Percentiles rank a stretch among this genome's conserved stretches.
Evolutionary conservation across 1,140 invertebrate species (phyloP).

Genomic region (Reticulitermes speratus): DNA sequence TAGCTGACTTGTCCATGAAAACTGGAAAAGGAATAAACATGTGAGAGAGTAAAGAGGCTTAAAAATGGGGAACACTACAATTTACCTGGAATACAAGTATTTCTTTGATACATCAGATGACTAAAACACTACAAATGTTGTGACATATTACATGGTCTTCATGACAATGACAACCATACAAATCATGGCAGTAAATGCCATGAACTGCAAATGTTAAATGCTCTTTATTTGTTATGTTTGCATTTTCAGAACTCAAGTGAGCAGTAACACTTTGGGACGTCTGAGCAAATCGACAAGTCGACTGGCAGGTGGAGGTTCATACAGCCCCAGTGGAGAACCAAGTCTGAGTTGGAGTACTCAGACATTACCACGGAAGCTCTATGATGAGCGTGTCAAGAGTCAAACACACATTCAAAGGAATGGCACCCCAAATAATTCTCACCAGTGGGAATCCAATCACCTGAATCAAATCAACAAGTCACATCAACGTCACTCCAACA

Average conservation of each 20-base stretch:
- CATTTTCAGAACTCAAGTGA: slow-evolving; percentile 20
- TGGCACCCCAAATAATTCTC: slow-evolving; percentile 50
- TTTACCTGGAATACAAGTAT: no score
- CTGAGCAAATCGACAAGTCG: slow-evolving; percentile 76
- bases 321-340: slow-evolving; percentile 54
- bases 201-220: no score
- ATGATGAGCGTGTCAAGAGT: slow-evolving; percentile 34
- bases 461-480: background rate
- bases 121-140: no score
- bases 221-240: background rate
- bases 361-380: slow-evolving; percentile 71
- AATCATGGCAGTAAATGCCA: no score
- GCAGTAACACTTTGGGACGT: slow-evolving; percentile 65
- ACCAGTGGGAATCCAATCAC: background rate
- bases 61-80: no score
- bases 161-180: no score
- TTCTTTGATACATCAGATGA: no score
- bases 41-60: no score
- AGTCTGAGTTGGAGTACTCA: slow-evolving; percentile 67
- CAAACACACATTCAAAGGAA: slow-evolving; percentile 39
- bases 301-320: slow-evolving; percentile 55
- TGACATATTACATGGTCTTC: no score
- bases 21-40: no score
- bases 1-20: no score
- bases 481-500: slow-evolving; percentile 51